phyloP scores from a whole-genome alignment of 2,113 vertebrate species.

The Rhynchopsitta pachyrhyncha region DNA sequence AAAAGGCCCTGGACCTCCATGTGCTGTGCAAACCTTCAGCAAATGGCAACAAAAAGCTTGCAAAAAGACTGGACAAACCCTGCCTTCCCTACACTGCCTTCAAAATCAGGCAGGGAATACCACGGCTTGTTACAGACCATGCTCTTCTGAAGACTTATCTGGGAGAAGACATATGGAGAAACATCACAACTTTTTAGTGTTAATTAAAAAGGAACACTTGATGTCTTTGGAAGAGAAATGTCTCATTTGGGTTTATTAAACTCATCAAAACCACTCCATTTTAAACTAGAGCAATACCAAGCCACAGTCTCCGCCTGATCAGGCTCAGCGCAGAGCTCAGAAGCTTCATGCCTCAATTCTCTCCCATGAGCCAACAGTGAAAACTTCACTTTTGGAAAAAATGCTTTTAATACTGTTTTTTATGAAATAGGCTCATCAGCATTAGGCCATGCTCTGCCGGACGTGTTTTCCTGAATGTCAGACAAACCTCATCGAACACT shows the following conservation, averaged over 20 bases:
- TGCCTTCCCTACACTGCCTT: background rate
- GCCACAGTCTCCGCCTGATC: background rate
- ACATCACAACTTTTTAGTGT: background rate
- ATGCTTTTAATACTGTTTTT: background rate
- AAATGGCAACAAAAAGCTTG: background rate
- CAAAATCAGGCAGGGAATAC: background rate
- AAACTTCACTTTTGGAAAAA: background rate
- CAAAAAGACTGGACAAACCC: background rate
- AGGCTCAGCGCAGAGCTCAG: background rate
- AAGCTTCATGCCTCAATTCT: background rate
- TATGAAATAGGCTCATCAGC: background rate
- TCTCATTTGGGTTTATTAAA: background rate
- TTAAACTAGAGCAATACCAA: background rate
- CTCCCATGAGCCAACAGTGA: background rate
- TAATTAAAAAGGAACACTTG: background rate
- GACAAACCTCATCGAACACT: background rate
- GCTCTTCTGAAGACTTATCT: background rate
- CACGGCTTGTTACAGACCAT: accelerated
- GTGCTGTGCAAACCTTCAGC: background rate
- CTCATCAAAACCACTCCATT: background rate
- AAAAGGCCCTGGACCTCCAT: background rate
- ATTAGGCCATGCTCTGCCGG: background rate
- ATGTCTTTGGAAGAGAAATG: background rate
- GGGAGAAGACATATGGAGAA: background rate
- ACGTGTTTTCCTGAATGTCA: background rate